Percentiles rank a stretch among this genome's conserved stretches.
phyloP scores from a whole-genome alignment of 2,888 invertebrate species.

The Deilephila porcellus region DNA sequence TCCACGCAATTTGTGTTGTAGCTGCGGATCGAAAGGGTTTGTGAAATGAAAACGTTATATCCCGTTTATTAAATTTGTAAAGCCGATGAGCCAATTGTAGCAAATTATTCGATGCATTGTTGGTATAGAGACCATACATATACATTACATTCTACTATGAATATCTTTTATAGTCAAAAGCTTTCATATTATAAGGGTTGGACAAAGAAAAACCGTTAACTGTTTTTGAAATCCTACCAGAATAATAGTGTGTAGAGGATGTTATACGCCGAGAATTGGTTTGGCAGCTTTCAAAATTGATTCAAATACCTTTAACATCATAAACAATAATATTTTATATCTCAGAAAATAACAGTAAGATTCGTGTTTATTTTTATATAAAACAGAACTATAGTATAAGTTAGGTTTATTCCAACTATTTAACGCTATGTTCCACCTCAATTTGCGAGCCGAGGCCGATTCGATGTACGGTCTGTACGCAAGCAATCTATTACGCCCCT shows the following conservation, averaged over 20 bases:
- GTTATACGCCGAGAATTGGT: too few relatives aligned
- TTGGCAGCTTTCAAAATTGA: too few relatives aligned
- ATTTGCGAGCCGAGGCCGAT: not conserved
- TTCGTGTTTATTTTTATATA: too few relatives aligned
- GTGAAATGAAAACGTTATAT: not conserved
- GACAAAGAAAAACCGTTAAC: too few relatives aligned
- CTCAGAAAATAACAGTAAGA: too few relatives aligned
- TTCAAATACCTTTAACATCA: too few relatives aligned
- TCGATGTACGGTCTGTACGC: not conserved
- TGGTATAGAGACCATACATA: not conserved
- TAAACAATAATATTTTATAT: too few relatives aligned
- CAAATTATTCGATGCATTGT: not conserved
- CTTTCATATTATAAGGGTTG: too few relatives aligned
- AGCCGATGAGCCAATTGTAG: not conserved
- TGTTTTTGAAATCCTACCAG: too few relatives aligned
- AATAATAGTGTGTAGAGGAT: too few relatives aligned
- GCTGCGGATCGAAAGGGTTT: not conserved
- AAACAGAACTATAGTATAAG: too few relatives aligned
- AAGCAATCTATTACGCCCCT: not conserved
- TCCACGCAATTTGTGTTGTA: not conserved
- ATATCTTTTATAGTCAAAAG: too few relatives aligned
- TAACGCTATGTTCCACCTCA: not conserved
- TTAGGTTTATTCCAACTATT: not conserved
- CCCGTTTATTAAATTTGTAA: conserved; percentile 13
- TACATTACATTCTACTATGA: not conserved